A percentile compares a stretch with the other conserved stretches of the same genome.
These are phyloP conservation scores for Acheta domesticus DNA, from an alignment of 2,888 invertebrate species.

Conservation along the genomic window DNA sequence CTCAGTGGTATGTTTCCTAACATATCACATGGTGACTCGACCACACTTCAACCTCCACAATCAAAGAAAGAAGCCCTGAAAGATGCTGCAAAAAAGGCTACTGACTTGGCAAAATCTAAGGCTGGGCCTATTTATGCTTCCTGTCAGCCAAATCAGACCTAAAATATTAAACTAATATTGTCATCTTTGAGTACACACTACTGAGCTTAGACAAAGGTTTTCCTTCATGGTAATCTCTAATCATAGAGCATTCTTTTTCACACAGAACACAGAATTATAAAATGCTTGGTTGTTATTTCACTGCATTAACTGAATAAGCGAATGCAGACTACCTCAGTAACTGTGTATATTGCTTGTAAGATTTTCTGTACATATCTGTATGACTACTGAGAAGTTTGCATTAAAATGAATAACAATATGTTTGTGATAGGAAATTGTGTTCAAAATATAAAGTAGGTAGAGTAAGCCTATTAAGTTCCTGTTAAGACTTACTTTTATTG, in stretches of 20 bases:
- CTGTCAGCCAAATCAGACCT: slow-evolving; percentile 46
- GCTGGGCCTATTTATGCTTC: slow-evolving; percentile 50
- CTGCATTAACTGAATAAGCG: too few relatives aligned
- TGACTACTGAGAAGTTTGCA: too few relatives aligned
- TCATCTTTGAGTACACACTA: neutral
- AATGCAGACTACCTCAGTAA: too few relatives aligned
- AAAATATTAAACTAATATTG: slow-evolving; percentile 34
- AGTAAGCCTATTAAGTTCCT: too few relatives aligned
- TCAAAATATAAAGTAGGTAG: neutral
- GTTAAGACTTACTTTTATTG: neutral
- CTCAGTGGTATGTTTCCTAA: slow-evolving; percentile 68
- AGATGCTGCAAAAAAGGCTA: slow-evolving; percentile 75
- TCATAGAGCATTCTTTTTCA: neutral
- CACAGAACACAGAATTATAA: neutral
- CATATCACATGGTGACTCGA: slow-evolving; percentile 40
- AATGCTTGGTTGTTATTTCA: too few relatives aligned
- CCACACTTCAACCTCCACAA: slow-evolving; percentile 44
- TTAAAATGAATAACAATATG: too few relatives aligned
- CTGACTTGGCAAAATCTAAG: slow-evolving; percentile 69
- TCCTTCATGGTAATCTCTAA: neutral
- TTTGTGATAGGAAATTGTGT: slow-evolving; percentile 11
- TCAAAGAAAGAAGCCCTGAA: slow-evolving; percentile 60
- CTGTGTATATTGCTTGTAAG: too few relatives aligned
- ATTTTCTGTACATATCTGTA: too few relatives aligned
- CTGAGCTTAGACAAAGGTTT: too few relatives aligned